Base-by-base conservation (phyloP, 2,888 invertebrate species). In the Frankliniella intonsa region DNA sequence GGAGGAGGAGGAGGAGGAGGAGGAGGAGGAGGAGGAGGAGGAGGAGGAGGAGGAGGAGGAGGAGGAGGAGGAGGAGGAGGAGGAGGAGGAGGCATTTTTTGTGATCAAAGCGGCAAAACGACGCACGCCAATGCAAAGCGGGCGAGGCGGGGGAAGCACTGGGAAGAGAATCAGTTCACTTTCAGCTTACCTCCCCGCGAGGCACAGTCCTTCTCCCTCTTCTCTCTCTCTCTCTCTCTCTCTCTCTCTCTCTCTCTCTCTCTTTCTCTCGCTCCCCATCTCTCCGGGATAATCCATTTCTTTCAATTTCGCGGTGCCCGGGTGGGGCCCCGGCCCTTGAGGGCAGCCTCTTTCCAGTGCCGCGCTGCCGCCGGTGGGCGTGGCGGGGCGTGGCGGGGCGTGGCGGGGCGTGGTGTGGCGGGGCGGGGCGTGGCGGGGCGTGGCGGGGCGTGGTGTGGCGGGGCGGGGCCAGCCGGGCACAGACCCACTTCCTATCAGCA, bases 291-390 rank as follows among this genome's bases (percentile, higher is more conserved):
- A 76, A 76, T 76, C 69, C 69, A 25, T 25, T 76, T 76, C 69
- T 76, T 76, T 76, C 69, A 76, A 76, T 76, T 76, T 76, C 69
- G 62, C 62, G 62, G 25, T 38, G 38, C 38, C 69, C 69, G 69
- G 69, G 22, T 12, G 69, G 22, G 10, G 10, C 69, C 22, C 62
- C 17, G 14, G 19, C 62, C 62, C 62, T 38, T 5, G 38, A 38
- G 38, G 38, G 38, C 38, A 38, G 38, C 38, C 38, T 38, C 38
- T 38, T 38, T 5, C 38, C 38, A 38, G 38, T 5, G 38, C 38
- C 5, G 5, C 38, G 38, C 38, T 38, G 38, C 38, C 38, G 38
- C 38, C 38, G 5, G 3, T 5, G 38, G 38, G 38, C 38, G 38
- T 3, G 38, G 38, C 38, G 38, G 5, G n/a, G n/a, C n/a, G n/a